A percentile compares a stretch with the other conserved stretches of the same genome.
phyloP scores from a whole-genome alignment of 2,888 invertebrate species.

The Scelioninae gen. 2 region DNA sequence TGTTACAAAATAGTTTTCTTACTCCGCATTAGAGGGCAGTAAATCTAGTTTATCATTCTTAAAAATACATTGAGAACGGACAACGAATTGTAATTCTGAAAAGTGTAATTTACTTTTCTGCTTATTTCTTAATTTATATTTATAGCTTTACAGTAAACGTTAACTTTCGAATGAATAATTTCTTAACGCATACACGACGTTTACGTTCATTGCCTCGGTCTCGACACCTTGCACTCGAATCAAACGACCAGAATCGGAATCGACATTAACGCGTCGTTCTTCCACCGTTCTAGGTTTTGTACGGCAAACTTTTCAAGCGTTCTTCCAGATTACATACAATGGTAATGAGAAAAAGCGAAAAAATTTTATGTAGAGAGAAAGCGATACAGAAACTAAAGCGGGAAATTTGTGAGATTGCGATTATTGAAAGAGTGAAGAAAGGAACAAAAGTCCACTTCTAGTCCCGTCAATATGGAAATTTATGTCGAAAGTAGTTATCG shows the following conservation, averaged over 20 bases:
- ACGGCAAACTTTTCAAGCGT: constrained; percentile 43
- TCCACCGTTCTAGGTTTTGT: constrained; percentile 46
- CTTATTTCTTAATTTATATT: too few relatives aligned
- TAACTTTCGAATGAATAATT: too few relatives aligned
- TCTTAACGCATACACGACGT: too few relatives aligned
- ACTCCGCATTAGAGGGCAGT: too few relatives aligned
- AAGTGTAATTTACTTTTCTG: too few relatives aligned
- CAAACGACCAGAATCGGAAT: constrained; percentile 42
- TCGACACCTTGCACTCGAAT: constrained; percentile 32
- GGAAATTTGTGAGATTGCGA: constrained; percentile 12
- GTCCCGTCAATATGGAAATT: constrained; percentile 50
- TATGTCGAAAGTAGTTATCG: constrained; percentile 55
- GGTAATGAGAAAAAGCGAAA: constrained; percentile 8
- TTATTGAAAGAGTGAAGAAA: too few relatives aligned
- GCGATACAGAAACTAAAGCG: constrained; percentile 12
- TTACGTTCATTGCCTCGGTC: constrained; percentile 29
- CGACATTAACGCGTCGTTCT: constrained; percentile 42
- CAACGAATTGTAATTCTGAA: too few relatives aligned
- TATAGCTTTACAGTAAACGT: too few relatives aligned
- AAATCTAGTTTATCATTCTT: too few relatives aligned
- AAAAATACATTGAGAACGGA: too few relatives aligned
- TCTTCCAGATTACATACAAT: constrained; percentile 50
- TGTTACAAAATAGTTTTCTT: too few relatives aligned
- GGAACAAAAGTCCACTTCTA: constrained; percentile 36
- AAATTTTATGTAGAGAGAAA: constrained; percentile 23